Base-by-base conservation (phyloP, 2,888 invertebrate genomes). In the Hesperia comma region DNA sequence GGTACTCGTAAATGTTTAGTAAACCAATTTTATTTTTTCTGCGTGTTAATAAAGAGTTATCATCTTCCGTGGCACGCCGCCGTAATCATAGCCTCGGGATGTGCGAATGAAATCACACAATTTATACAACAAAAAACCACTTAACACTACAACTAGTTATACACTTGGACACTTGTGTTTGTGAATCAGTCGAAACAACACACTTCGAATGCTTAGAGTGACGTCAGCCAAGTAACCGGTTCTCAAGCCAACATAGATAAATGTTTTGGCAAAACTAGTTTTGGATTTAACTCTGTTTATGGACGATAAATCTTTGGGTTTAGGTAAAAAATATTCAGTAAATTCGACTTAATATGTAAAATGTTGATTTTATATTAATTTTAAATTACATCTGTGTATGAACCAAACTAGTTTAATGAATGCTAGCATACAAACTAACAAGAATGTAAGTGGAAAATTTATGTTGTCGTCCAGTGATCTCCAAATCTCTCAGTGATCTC, bases 181-280 rank as follows among this genome's bases (percentile, higher is more conserved):
- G 69, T 67, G 60, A 68, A 70, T 70, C 68, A 61, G 51, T 26
- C 70, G 63, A 64, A 71, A 70, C 71, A 68, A 71, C 68, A 61
- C 63, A 61, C 61, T 69, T 41, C 46, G 33, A 26, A 53, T 21
- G 17, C 57, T 61, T 49, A 49, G 8, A 33, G 17, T 49, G 60
- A 46, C 46, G 46, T 60, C 32, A 49, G 15, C 41, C 26, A 26
- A 43, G 8, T 6, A 70, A 74, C 70, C 67, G 68, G 70, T 71
- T 67, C 21, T 53, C 53, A 41, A 15, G 54, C 63, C 62, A 67
- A 49, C 63, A 69, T 41, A 68, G 61, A 64, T 73, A 76, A 72
- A 71, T 71, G 78, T 79, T 79, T 75, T 73, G 76, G 74, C 76
- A 74, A 80, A 80, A 78, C 76, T 60, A 70, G 76, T 74, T 75